A percentile compares a stretch with the other conserved stretches of the same genome.
phyloP scores from a whole-genome alignment of 2,113 vertebrate genomes.

The Salvelinus alpinus region DNA sequence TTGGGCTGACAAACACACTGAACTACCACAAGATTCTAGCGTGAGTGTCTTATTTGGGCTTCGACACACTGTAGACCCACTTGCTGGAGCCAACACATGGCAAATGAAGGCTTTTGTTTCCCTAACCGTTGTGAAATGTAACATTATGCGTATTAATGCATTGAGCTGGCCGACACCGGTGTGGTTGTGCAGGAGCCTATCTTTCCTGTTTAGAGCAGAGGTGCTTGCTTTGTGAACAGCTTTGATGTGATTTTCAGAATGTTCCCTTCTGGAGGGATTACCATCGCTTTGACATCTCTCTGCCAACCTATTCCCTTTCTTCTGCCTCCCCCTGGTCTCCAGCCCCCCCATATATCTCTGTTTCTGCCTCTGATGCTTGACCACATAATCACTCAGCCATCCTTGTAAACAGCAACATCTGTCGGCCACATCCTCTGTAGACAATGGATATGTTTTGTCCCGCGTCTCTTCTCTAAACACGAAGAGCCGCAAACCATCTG shows the following conservation, averaged over 20 bases:
- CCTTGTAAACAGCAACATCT: constrained; percentile 51
- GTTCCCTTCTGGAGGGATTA: background rate
- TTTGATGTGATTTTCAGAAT: background rate
- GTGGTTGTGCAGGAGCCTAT: background rate
- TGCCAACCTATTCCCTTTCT: background rate
- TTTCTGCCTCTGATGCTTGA: constrained; percentile 14
- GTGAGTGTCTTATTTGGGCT: constrained; percentile 68
- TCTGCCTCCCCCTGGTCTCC: background rate
- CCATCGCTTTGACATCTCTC: background rate
- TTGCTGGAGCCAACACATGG: background rate
- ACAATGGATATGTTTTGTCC: constrained; percentile 36
- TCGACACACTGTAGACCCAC: background rate
- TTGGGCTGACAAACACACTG: constrained; percentile 75
- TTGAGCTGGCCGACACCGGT: background rate
- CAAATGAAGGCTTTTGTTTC: background rate
- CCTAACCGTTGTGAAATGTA: background rate
- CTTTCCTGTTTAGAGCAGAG: too few relatives aligned
- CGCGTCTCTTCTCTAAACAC: constrained; percentile 34
- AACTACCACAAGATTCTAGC: constrained; percentile 87
- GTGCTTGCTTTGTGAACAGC: background rate
- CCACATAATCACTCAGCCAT: constrained; percentile 42
- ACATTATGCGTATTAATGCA: too few relatives aligned
- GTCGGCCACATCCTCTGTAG: constrained; percentile 25
- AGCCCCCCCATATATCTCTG: background rate
- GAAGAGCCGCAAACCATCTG: constrained; percentile 38